phyloP scores from a whole-genome alignment of 92 coral and sea anemone species.

The Diadumene lineata region DNA sequence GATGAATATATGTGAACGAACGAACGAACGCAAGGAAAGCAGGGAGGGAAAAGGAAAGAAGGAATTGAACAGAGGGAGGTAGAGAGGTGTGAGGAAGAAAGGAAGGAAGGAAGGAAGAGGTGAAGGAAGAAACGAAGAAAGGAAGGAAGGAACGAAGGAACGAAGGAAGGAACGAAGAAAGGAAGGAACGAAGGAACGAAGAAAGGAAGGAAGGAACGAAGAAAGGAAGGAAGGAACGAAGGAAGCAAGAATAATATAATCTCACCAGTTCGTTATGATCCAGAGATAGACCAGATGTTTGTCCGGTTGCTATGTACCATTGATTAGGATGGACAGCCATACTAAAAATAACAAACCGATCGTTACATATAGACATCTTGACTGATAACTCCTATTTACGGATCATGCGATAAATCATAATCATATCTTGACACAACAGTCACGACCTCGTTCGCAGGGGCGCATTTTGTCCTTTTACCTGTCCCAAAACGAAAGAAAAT shows the following conservation, averaged over 20 bases:
- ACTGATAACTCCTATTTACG: too few relatives aligned
- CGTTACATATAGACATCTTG: too few relatives aligned
- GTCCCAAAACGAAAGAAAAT: too few relatives aligned
- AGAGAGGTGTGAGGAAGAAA: not conserved
- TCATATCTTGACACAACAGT: too few relatives aligned
- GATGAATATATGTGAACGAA: too few relatives aligned
- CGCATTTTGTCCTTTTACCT: too few relatives aligned
- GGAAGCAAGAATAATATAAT: not conserved
- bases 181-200: not conserved
- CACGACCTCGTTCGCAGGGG: too few relatives aligned
- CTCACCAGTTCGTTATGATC: conserved; percentile 90
- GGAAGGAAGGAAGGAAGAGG: not conserved
- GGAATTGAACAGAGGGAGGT: not conserved
- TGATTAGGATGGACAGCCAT: conserved; percentile 87
- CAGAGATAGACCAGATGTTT: conserved; percentile 75
- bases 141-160: not conserved
- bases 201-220: not conserved
- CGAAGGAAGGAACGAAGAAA: not conserved
- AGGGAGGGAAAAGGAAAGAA: not conserved
- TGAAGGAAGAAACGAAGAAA: not conserved
- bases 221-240: not conserved
- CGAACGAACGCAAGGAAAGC: not conserved
- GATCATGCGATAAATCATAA: too few relatives aligned
- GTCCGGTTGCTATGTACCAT: conserved; percentile 94
- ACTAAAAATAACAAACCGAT: conserved; percentile 7